These are phyloP conservation scores for Bombylius discolor DNA, from an alignment of 2,888 invertebrate genomes.

Conservation along the genomic window DNA sequence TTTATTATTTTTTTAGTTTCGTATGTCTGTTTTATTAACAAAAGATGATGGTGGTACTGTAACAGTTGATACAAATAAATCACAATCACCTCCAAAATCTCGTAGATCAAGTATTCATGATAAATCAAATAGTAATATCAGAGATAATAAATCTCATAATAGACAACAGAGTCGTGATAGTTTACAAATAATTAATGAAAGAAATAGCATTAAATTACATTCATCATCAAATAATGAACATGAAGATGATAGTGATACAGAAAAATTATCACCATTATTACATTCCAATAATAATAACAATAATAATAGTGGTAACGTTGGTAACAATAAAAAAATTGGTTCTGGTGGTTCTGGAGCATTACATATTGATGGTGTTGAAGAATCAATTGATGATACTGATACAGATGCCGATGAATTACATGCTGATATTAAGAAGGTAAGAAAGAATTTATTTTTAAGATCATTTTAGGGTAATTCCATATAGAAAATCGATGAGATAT, in stretches of 20 bases:
- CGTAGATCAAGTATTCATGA: constrained; percentile 12
- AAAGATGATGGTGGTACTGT: constrained; percentile 44
- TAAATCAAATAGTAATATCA: constrained; percentile 9
- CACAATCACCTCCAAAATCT: constrained; percentile 29
- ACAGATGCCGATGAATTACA: constrained; percentile 34
- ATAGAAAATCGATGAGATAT: background rate
- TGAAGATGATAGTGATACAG: constrained; percentile 72
- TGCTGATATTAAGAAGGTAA: constrained; percentile 7
- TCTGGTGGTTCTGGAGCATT: constrained; percentile 18
- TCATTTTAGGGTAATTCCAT: too few relatives aligned
- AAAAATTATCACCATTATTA: constrained; percentile 65
- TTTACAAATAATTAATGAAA: constrained; percentile 49
- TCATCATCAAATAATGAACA: constrained; percentile 22
- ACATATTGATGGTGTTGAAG: constrained; percentile 40
- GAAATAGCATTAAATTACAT: constrained; percentile 26
- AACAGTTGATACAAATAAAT: constrained; percentile 30
- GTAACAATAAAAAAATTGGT: constrained; percentile 6
- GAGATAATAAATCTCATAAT: constrained; percentile 22
- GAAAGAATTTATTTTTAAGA: background rate
- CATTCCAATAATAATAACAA: constrained; percentile 17
- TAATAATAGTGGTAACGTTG: background rate
- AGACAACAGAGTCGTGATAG: constrained; percentile 39
- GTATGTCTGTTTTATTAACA: constrained; percentile 58
- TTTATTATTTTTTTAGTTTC: constrained; percentile 38
- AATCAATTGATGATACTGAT: constrained; percentile 50